These are phyloP conservation scores for Conops quadrifasciatus DNA, from an alignment of 2,888 invertebrate genomes.

Conservation along the genomic window DNA sequence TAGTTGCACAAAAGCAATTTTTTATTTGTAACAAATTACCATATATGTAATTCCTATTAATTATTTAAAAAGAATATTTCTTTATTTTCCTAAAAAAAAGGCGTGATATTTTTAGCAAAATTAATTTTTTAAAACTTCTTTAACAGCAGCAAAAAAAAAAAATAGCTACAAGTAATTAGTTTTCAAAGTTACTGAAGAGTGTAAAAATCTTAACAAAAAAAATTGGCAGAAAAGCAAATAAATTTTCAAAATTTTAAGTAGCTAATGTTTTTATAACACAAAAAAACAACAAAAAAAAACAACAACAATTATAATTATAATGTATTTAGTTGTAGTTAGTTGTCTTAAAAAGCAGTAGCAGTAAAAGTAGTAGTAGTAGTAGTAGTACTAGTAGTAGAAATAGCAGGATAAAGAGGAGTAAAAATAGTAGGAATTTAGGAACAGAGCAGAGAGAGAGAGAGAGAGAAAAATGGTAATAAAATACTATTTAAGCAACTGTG, in stretches of 20 bases:
- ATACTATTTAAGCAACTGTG: conserved; percentile 25
- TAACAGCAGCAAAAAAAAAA: neutral
- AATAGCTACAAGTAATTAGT: neutral
- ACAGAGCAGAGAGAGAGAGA: conserved; percentile 14
- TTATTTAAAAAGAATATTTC: too few species aligned
- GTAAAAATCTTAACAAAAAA: conserved; percentile 39
- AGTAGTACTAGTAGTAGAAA: neutral
- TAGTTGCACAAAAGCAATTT: neutral
- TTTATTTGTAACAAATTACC: too few species aligned
- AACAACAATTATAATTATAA: neutral
- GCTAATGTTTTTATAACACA: conserved; percentile 27
- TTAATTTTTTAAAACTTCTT: neutral
- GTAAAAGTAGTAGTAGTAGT: conserved; percentile 19
- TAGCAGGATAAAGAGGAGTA: too few species aligned
- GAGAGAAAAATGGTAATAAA: conserved; percentile 1
- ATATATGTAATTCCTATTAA: too few species aligned
- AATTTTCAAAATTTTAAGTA: neutral
- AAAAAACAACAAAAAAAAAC: conserved; percentile 27
- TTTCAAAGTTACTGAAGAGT: conserved; percentile 14
- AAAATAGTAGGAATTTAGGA: conserved; percentile 30
- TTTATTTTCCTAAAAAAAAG: too few species aligned
- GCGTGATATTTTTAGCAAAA: neutral
- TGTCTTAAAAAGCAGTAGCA: conserved; percentile 29
- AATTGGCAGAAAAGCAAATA: conserved; percentile 26
- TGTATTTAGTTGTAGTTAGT: conserved; percentile 25